These are phyloP conservation scores for Dasypogon diadema DNA, from an alignment of 2,888 invertebrate genomes.

Conservation along the genomic window DNA sequence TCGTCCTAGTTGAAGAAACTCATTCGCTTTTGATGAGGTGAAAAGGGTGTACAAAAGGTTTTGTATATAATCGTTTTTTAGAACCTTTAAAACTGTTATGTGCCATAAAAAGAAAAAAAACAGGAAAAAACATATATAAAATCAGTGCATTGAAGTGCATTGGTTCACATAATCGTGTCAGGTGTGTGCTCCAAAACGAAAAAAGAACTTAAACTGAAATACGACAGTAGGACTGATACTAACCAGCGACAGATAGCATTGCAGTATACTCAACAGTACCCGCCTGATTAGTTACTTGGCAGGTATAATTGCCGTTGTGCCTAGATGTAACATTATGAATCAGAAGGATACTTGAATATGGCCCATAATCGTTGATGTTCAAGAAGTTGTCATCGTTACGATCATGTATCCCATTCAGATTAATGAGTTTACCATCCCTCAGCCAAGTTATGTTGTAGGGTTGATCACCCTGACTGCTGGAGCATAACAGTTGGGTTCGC, in stretches of 20 bases:
- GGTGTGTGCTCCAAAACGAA: constrained; percentile 14
- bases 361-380: constrained; percentile 71
- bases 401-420: constrained; percentile 55
- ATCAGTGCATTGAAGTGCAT: neutral
- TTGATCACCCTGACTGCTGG: constrained; percentile 72
- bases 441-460: constrained; percentile 72
- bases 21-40: neutral
- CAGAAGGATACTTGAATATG: constrained; percentile 70
- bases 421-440: constrained; percentile 68
- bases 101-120: neutral
- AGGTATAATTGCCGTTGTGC: constrained; percentile 69
- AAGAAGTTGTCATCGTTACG: constrained; percentile 61
- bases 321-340: constrained; percentile 68
- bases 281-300: constrained; percentile 66
- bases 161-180: neutral
- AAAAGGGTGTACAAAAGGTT: neutral
- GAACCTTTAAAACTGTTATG: no score
- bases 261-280: constrained; percentile 71
- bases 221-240: constrained; percentile 58
- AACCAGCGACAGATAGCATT: constrained; percentile 72
- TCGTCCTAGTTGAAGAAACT: no score
- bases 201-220: constrained; percentile 6
- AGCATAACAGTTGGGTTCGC: constrained; percentile 78
- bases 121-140: neutral
- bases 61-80: no score